Evolutionary conservation across 2,113 vertebrate species (phyloP).

Genomic region (Tyrannus savana): DNA sequence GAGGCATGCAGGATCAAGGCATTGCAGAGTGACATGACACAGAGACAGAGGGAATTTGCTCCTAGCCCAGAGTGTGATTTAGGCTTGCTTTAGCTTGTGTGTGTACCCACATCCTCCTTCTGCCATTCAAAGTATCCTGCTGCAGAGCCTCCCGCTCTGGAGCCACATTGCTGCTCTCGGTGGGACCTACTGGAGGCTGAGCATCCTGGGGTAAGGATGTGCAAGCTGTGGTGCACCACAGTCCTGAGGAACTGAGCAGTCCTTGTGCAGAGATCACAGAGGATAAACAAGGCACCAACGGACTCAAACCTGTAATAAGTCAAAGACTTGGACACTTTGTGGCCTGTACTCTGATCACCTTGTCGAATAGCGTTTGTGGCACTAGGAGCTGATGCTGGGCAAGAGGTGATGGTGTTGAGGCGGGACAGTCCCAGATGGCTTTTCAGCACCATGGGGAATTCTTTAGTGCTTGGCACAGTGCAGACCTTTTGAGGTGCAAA

Average conservation of each 20-base stretch:
- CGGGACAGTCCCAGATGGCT: not conserved
- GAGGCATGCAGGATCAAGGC: not conserved
- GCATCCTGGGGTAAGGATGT: not conserved
- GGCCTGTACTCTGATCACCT: not conserved
- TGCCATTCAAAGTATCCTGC: not conserved
- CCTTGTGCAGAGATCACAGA: not conserved
- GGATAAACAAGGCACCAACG: not conserved
- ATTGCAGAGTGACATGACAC: not conserved
- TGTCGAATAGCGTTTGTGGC: fast-evolving
- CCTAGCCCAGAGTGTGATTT: not conserved
- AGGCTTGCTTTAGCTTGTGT: not conserved
- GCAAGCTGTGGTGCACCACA: fast-evolving
- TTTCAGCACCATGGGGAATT: not conserved
- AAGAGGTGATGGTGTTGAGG: not conserved
- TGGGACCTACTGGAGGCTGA: fast-evolving
- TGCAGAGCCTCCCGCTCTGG: not conserved
- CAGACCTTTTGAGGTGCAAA: not conserved
- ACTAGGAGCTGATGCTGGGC: not conserved
- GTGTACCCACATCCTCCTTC: not conserved
- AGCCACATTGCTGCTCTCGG: fast-evolving
- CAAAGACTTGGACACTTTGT: not conserved
- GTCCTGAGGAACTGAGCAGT: not conserved
- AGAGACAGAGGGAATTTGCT: not conserved
- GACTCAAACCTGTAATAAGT: not conserved
- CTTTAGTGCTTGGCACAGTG: not conserved